A percentile compares a stretch with the other conserved stretches of the same genome.
These are phyloP conservation scores for Zoanthus sociatus DNA, from an alignment of 92 coral and sea anemone species.

Conservation along the genomic window DNA sequence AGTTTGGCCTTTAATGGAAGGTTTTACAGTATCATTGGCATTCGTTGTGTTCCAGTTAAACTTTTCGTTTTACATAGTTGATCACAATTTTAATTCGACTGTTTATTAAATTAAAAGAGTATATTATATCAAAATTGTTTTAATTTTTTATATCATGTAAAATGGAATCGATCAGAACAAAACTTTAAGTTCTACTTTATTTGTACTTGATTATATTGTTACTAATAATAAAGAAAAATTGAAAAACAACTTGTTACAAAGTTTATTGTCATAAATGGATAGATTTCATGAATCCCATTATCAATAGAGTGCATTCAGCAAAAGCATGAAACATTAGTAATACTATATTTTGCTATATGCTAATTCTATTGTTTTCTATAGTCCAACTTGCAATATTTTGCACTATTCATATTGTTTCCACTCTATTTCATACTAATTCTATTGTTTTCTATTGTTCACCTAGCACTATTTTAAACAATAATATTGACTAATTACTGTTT, in stretches of 20 bases:
- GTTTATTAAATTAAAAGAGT: slow-evolving; percentile 1
- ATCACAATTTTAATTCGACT: slow-evolving; percentile 2
- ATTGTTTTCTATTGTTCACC: too few species aligned
- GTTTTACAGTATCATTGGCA: not conserved
- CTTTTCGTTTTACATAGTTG: slow-evolving; percentile 3
- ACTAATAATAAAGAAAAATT: not conserved
- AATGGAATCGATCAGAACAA: not conserved
- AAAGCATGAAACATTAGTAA: not conserved
- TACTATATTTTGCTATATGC: not conserved
- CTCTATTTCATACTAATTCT: not conserved
- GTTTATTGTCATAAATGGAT: not conserved
- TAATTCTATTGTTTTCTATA: not conserved
- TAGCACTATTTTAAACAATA: too few species aligned
- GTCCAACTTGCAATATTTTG: not conserved
- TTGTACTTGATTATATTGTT: not conserved
- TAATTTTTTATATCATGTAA: not conserved
- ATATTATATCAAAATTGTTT: not conserved
- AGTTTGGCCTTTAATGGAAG: slow-evolving; percentile 1
- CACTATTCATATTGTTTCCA: not conserved
- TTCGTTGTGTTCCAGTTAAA: not conserved
- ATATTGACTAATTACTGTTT: too few species aligned
- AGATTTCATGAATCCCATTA: not conserved
- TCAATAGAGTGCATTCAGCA: not conserved
- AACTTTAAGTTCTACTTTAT: not conserved
- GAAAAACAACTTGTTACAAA: not conserved